phyloP scores from a whole-genome alignment of 2,888 invertebrate species.

The Oxycera nigricornis region DNA sequence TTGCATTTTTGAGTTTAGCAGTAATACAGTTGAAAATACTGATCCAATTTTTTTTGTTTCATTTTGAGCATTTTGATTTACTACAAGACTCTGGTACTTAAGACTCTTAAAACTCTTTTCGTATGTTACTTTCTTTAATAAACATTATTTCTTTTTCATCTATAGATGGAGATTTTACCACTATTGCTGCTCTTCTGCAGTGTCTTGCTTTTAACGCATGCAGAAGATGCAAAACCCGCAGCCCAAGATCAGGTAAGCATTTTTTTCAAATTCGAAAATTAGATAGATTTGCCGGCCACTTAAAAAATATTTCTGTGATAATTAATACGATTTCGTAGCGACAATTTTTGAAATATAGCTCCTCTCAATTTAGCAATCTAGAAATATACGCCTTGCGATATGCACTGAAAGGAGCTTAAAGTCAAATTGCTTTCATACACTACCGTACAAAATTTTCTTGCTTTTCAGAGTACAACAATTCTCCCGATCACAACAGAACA shows the following conservation, averaged over 20 bases:
- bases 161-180: slow-evolving; percentile 1
- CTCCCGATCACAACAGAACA: too few relatives aligned
- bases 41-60: too few relatives aligned
- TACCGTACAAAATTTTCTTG: neutral
- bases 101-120: too few relatives aligned
- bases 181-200: neutral
- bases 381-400: neutral
- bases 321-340: neutral
- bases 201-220: neutral
- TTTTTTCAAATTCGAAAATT: too few relatives aligned
- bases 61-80: too few relatives aligned
- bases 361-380: neutral
- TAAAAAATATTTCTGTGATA: too few relatives aligned
- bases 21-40: too few relatives aligned
- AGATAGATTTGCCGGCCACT: neutral
- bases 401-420: neutral
- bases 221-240: neutral
- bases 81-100: too few relatives aligned
- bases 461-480: neutral
- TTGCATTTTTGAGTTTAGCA: too few relatives aligned
- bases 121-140: too few relatives aligned
- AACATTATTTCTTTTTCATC: neutral
- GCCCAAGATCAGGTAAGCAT: neutral
- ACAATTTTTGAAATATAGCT: neutral
- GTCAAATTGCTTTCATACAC: neutral